These are phyloP conservation scores for Neomicropteryx cornuta DNA, from an alignment of 1,140 invertebrate species.

Conservation along the genomic window DNA sequence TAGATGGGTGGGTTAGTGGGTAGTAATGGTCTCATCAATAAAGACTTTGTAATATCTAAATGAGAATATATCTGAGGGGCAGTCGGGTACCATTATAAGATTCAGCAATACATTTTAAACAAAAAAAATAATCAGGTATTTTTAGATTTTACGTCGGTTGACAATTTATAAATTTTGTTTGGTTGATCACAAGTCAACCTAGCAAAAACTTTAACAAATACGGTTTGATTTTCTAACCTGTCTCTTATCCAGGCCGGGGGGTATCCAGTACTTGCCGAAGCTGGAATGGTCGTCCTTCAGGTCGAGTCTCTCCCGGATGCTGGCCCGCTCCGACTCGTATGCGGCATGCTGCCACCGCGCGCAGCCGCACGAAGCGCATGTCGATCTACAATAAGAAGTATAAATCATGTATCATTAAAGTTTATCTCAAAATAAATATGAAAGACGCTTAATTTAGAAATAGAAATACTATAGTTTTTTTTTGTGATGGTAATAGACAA, in stretches of 20 bases:
- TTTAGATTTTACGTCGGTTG: too few relatives aligned
- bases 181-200: conserved; percentile 61
- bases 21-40: too few relatives aligned
- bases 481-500: too few relatives aligned
- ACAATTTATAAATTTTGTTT: too few relatives aligned
- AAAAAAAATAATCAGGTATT: too few relatives aligned
- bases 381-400: conserved; percentile 47
- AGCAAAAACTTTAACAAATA: conserved; percentile 5
- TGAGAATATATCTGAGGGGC: too few relatives aligned
- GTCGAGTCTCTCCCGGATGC: conserved; percentile 68
- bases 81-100: too few relatives aligned
- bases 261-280: conserved; percentile 69
- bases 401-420: conserved; percentile 14
- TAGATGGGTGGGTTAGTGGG: too few relatives aligned
- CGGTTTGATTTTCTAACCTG: too few relatives aligned
- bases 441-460: conserved; percentile 1
- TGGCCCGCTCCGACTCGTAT: conserved; percentile 79
- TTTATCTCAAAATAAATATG: background rate
- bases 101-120: too few relatives aligned
- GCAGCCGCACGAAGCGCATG: conserved; percentile 81
- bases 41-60: too few relatives aligned
- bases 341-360: conserved; percentile 75
- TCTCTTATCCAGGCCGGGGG: conserved; percentile 58
- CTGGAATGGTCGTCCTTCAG: conserved; percentile 50
- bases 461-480: too few relatives aligned